Evolutionary conservation across 2,113 vertebrate species (phyloP).

Genomic region (Chaenogobius annularis): DNA sequence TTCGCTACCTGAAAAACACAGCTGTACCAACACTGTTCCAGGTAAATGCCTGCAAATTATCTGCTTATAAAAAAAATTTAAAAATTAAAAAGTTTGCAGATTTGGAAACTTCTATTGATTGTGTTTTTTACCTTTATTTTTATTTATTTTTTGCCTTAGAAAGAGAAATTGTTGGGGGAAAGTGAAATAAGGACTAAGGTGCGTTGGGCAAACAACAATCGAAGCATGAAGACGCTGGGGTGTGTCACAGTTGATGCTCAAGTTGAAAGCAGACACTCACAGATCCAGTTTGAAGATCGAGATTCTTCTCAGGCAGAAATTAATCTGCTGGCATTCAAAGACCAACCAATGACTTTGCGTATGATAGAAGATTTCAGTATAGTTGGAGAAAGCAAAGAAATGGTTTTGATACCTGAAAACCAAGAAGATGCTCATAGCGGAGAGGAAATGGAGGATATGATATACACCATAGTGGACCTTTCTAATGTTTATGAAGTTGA

Average conservation of each 20-base stretch:
- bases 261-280: background rate
- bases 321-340: slow-evolving; percentile 4
- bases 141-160: slow-evolving; percentile 44
- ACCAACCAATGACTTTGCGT: slow-evolving; percentile 47
- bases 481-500: background rate
- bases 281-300: background rate
- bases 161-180: slow-evolving; percentile 60
- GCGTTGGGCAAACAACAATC: slow-evolving; percentile 4
- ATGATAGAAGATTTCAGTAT: slow-evolving; percentile 21
- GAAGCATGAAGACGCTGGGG: background rate
- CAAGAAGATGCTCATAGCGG: slow-evolving; percentile 36
- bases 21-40: slow-evolving; percentile 79
- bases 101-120: background rate
- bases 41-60: background rate
- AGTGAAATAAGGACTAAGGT: slow-evolving; percentile 48
- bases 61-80: too few relatives aligned
- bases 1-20: slow-evolving; percentile 72
- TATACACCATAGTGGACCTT: slow-evolving; percentile 34
- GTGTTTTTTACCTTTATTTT: background rate
- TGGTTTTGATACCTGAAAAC: slow-evolving; percentile 52
- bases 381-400: slow-evolving; percentile 27
- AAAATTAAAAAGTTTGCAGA: too few relatives aligned
- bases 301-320: slow-evolving; percentile 18
- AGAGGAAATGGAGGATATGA: slow-evolving; percentile 39
- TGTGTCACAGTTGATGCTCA: background rate